A percentile compares a stretch with the other conserved stretches of the same genome.
phyloP scores from a whole-genome alignment of 2,113 vertebrate genomes.

The Chaenocephalus aceratus region DNA sequence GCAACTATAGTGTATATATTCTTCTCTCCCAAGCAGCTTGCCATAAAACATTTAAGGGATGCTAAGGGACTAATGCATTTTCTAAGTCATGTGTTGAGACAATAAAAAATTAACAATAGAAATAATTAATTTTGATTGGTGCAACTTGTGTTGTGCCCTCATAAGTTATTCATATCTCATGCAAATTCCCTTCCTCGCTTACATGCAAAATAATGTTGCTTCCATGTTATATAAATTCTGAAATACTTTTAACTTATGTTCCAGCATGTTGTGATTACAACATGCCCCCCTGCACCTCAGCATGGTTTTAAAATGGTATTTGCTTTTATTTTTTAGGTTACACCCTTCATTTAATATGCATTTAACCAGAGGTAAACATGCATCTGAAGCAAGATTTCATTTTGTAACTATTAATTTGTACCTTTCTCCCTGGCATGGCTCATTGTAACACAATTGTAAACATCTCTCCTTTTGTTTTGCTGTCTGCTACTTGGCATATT shows the following conservation, averaged over 20 bases:
- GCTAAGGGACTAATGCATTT: slow-evolving; percentile 93
- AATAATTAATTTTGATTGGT: slow-evolving; percentile 93
- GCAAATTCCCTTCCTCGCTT: slow-evolving; percentile 78
- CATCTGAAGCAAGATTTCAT: slow-evolving; percentile 76
- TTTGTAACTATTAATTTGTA: slow-evolving; percentile 86
- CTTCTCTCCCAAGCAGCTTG: slow-evolving; percentile 84
- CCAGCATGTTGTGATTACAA: slow-evolving; percentile 77
- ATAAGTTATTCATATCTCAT: slow-evolving; percentile 90
- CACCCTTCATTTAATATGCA: slow-evolving; percentile 81
- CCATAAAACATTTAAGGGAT: slow-evolving; percentile 90
- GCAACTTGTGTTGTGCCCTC: slow-evolving; percentile 85
- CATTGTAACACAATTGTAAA: slow-evolving; percentile 74
- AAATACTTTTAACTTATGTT: slow-evolving; percentile 86
- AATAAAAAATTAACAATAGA: slow-evolving; percentile 92
- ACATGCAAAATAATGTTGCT: slow-evolving; percentile 81
- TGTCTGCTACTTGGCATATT: slow-evolving; percentile 62
- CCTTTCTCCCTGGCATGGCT: slow-evolving; percentile 77
- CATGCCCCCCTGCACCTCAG: slow-evolving; percentile 65
- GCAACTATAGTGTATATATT: slow-evolving; percentile 66
- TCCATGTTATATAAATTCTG: slow-evolving; percentile 83
- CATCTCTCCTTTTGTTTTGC: slow-evolving; percentile 73
- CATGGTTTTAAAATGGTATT: slow-evolving; percentile 73
- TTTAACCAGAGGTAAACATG: slow-evolving; percentile 87
- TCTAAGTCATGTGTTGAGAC: slow-evolving; percentile 86
- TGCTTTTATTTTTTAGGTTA: slow-evolving; percentile 78